Evolutionary conservation across 2,888 invertebrate genomes (phyloP).

Genomic region (Platycheirus rosarum): DNA sequence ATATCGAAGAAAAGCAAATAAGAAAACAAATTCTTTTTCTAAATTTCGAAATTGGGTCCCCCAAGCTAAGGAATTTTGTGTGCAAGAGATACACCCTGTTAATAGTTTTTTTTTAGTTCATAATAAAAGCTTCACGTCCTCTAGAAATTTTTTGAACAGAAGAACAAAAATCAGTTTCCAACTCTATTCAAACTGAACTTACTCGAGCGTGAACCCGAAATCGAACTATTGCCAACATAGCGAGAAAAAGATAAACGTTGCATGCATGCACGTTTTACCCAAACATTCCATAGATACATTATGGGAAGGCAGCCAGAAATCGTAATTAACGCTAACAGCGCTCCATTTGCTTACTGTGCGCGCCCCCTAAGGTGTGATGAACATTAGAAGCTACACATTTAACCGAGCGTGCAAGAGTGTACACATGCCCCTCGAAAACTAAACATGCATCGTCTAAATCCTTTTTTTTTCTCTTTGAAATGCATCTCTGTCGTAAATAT

Average conservation of each 20-base stretch:
- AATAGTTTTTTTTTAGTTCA: background rate
- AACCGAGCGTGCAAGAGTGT: constrained; percentile 28
- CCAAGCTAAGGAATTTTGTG: background rate
- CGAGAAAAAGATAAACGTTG: background rate
- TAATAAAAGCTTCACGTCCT: background rate
- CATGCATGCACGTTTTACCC: constrained; percentile 27
- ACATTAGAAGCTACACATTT: constrained; percentile 47
- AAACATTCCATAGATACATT: constrained; percentile 39
- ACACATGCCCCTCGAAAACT: constrained; percentile 4
- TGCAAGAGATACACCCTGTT: background rate
- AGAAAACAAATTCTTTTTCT: background rate
- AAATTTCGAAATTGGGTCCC: background rate
- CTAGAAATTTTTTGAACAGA: background rate
- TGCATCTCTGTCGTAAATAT: constrained; percentile 52
- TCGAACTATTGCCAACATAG: background rate
- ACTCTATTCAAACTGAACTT: background rate
- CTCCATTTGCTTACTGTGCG: background rate
- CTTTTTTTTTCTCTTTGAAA: constrained; percentile 61
- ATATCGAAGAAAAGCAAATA: background rate
- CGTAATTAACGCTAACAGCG: constrained; percentile 61
- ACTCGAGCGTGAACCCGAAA: background rate
- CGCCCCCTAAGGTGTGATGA: constrained; percentile 49
- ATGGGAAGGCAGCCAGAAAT: constrained; percentile 63
- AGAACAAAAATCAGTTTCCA: background rate
- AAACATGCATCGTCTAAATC: constrained; percentile 45